phyloP scores from a whole-genome alignment of 1,140 invertebrate species.

The Drosophila orena region DNA sequence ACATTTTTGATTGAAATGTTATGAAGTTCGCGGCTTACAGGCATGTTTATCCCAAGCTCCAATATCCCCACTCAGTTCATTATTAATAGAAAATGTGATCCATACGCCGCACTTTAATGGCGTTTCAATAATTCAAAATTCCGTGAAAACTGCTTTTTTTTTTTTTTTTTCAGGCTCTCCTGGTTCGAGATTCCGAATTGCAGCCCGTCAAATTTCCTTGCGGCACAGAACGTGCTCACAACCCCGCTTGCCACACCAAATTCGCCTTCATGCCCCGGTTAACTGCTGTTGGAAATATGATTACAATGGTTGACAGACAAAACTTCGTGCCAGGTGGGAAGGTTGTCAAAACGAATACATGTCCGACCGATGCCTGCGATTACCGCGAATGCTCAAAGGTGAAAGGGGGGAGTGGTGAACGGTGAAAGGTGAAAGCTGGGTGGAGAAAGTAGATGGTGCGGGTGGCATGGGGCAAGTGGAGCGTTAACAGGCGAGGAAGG shows the following conservation, averaged over 20 bases:
- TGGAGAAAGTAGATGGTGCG: not conserved
- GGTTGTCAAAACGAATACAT: conserved; percentile 54
- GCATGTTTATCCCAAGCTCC: too few relatives aligned
- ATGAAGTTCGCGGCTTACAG: not conserved
- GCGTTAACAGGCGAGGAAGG: conserved; percentile 5
- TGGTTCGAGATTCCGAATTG: too few relatives aligned
- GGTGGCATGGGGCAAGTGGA: not conserved
- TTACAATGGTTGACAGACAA: conserved; percentile 70
- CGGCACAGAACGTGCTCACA: conserved; percentile 23
- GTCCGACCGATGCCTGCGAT: conserved; percentile 42
- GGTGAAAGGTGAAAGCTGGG: too few relatives aligned
- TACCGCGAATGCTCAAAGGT: conserved; percentile 5
- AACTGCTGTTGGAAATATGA: conserved; percentile 62
- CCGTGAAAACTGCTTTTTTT: not conserved
- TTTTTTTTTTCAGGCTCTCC: too few relatives aligned
- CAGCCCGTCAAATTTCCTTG: conserved; percentile 26
- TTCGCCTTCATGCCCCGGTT: conserved; percentile 1
- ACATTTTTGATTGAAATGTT: conserved; percentile 37
- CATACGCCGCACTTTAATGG: too few relatives aligned
- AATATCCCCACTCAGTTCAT: too few relatives aligned
- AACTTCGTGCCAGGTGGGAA: conserved; percentile 59
- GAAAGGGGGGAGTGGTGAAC: not conserved
- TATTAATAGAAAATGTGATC: too few relatives aligned
- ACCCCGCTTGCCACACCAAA: conserved; percentile 4
- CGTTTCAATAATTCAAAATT: not conserved